Evolutionary conservation across 2,113 vertebrate genomes (phyloP), one percentile per base, ranked within the genome.

Genomic region (Laterallus jamaicensis): DNA sequence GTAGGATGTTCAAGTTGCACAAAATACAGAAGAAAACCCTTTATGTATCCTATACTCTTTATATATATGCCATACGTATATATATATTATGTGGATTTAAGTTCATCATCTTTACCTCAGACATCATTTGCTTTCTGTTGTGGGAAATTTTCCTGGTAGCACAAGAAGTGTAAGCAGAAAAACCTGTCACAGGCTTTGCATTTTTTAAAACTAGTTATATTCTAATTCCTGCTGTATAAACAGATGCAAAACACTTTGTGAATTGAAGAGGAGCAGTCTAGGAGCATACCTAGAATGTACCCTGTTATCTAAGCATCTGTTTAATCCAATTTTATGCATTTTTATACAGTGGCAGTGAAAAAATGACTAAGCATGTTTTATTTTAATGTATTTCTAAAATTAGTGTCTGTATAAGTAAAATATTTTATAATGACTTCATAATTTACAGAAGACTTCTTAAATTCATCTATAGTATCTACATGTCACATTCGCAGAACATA

Each of bases 401-500:
- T 82, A 68, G 42, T 66, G 35, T 86, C 14, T 50, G 32, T 86
- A 69, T 28, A 89, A 89, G 58, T 20, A 64, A 95, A 96, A 94
- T 92, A 89, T 92, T 96, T 93, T 74, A 85, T 91, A 87, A 86
- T 1, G 15, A 44, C n/a, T 82, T 93, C 28, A 28, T 62, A 71
- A 81, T 93, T 93, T 91, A 86, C 20, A 93, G 78, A 92, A 63
- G 64, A 74, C 25, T 74, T 93, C 69, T 47, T 4, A 74, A 91
- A 96, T 95, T 85, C n/a, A 28, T 82, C 87, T 80, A 8, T 54
- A 79, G 58, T 79, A 91, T 93, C 89, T 91, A 39, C 77, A 68
- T 92, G 93, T 95, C 81, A 87, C 49, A 91, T 79, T 95, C 12
- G 2, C 80, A 90, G 94, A 94, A 76, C 89, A 85, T 79, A 66